Evolutionary conservation across 2,888 invertebrate species (phyloP), one percentile per base, ranked within the genome.

Genomic region (Rhopalosiphum nymphaeae): DNA sequence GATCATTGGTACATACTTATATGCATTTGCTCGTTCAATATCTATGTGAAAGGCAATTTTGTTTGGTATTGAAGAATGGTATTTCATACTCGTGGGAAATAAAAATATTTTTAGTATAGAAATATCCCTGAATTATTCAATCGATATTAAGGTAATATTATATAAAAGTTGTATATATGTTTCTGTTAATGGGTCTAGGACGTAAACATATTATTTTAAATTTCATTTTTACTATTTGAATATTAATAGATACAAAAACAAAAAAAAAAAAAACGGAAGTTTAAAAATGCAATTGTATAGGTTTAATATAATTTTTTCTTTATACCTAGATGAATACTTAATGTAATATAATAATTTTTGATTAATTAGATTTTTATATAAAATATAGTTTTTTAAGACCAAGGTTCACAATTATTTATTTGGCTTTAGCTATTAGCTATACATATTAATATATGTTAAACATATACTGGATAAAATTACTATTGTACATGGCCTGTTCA

Each of bases 401-500:
- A 57, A 57, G 0, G 11, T 49, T 61, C 61, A 49, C 11, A 92
- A 92, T 61, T 61, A 36, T 36, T 44, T 86, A 87, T 86, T 87
- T 61, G n/a, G 1, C 29, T 56, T 11, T 89, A 42, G 16, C 11
- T 53, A 26, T 57, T 89, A 42, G 16, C 11, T 53, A 26, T 57
- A 44, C 42, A 25, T 91, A 49, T 61, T 46, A 44, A 61, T 92
- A 53, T 91, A 53, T 49, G n/a, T 90, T 67, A 90, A 78, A 85
- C 36, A 84, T 46, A 46, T n/a, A 61, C 57, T 46, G 86, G n/a
- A 92, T 87, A 61, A 86, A 25, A 86, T 57, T 86, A 86, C 46
- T 57, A 87, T 87, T 92, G 61, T 87, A 61, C 61, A 86, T 36
- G 46, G 87, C 36, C 36, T 61, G 49, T 92, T 87, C 49, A 87